phyloP scores from a whole-genome alignment of 2,797 vertebrate species.

The Cercopithecus diana region DNA sequence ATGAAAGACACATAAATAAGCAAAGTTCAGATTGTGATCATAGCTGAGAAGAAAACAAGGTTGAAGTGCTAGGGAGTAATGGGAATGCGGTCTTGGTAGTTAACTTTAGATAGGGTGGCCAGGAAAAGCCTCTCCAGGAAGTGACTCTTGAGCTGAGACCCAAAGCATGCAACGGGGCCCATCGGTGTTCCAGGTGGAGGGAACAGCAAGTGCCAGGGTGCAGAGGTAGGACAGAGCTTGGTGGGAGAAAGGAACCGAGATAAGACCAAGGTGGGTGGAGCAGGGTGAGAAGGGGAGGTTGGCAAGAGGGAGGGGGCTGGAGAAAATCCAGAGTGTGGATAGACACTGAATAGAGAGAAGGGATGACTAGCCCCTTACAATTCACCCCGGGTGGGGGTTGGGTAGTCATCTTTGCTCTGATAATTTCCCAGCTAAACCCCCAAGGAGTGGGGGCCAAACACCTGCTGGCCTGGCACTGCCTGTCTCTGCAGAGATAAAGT shows the following conservation, averaged over 20 bases:
- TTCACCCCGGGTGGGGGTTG: background rate
- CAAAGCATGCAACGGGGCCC: background rate
- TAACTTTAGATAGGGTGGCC: background rate
- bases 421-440: slow-evolving; percentile 66
- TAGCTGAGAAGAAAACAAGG: background rate
- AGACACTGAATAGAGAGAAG: background rate
- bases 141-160: background rate
- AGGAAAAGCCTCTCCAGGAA: background rate
- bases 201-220: background rate
- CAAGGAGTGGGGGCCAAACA: background rate
- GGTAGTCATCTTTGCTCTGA: slow-evolving; percentile 42
- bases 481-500: slow-evolving; percentile 16
- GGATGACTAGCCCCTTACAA: background rate
- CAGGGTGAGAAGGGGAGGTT: background rate
- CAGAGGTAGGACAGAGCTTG: background rate
- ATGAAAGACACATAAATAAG: background rate
- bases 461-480: slow-evolving; percentile 64
- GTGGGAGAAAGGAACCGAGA: background rate
- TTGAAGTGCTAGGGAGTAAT: background rate
- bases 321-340: background rate
- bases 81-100: too few relatives aligned
- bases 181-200: background rate
- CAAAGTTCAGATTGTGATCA: background rate
- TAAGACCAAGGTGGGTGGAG: background rate
- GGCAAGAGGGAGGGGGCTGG: background rate